Conservation (phyloP, 2,113 vertebrate genomes). For the Oophaga pumilio region DNA sequence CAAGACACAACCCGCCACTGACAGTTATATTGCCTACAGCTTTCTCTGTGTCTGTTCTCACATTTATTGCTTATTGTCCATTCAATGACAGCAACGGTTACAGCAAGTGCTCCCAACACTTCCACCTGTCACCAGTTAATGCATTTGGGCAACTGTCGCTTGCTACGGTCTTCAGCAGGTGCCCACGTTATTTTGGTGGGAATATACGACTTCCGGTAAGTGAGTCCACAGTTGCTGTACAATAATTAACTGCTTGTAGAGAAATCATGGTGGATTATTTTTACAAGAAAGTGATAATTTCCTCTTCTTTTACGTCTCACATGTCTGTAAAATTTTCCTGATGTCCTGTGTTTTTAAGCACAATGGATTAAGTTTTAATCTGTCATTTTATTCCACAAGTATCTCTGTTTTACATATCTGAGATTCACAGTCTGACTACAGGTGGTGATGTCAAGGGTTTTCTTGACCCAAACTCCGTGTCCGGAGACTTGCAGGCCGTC, state of each 20-base stretch:
- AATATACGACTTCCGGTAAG: neutral
- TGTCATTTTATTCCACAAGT: too few relatives aligned
- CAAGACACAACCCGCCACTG: neutral
- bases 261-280: neutral
- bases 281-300: neutral
- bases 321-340: neutral
- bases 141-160: neutral
- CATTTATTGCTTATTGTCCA: constrained; percentile 4
- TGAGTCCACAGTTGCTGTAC: neutral
- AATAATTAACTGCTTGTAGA: neutral
- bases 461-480: too few relatives aligned
- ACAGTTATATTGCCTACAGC: constrained; percentile 13
- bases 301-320: neutral
- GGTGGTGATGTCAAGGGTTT: too few relatives aligned
- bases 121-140: constrained; percentile 1
- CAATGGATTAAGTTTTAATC: too few relatives aligned
- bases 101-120: neutral
- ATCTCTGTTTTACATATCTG: too few relatives aligned
- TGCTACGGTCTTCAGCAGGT: constrained; percentile 9
- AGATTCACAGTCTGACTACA: too few relatives aligned
- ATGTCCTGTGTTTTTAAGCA: neutral
- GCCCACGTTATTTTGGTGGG: constrained; percentile 1
- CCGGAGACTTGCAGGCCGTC: too few relatives aligned
- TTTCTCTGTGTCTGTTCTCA: neutral
- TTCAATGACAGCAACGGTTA: constrained; percentile 3